Evolutionary conservation across 2,797 vertebrate genomes (phyloP).

Genomic region (Spatula clypeata): DNA sequence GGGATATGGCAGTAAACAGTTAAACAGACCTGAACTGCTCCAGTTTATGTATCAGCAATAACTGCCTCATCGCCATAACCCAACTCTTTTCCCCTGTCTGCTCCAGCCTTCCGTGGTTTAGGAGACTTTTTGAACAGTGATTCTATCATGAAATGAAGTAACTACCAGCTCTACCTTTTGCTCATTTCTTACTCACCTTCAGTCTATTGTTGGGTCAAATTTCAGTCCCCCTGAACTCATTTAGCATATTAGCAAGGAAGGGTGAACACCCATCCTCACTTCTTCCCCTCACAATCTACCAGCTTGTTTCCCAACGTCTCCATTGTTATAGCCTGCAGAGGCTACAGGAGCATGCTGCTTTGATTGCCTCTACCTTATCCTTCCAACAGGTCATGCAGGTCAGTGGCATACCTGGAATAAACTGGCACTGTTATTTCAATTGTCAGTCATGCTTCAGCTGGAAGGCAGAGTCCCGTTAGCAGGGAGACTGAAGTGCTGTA

Average conservation of each 20-base stretch:
- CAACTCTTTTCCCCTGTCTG: neutral
- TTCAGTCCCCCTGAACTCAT: constrained; percentile 26
- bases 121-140: constrained; percentile 35
- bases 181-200: constrained; percentile 33
- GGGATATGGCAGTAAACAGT: neutral
- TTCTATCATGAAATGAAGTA: constrained; percentile 41
- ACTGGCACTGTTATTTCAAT: constrained; percentile 2
- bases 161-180: constrained; percentile 25
- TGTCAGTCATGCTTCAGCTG: neutral
- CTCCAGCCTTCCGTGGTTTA: neutral
- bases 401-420: constrained; percentile 46
- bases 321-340: constrained; percentile 12
- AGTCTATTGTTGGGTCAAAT: constrained; percentile 32
- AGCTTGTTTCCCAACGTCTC: constrained; percentile 9
- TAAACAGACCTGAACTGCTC: constrained; percentile 37
- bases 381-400: constrained; percentile 16
- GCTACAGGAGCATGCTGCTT: neutral
- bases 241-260: neutral
- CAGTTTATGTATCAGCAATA: constrained; percentile 34
- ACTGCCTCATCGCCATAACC: neutral
- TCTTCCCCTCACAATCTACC: neutral
- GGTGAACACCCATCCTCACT: neutral
- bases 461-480: constrained; percentile 2
- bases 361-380: constrained; percentile 27
- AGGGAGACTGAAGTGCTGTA: neutral